phyloP scores from a whole-genome alignment of 2,888 invertebrate genomes.

The Meiosimyza platycephala region DNA sequence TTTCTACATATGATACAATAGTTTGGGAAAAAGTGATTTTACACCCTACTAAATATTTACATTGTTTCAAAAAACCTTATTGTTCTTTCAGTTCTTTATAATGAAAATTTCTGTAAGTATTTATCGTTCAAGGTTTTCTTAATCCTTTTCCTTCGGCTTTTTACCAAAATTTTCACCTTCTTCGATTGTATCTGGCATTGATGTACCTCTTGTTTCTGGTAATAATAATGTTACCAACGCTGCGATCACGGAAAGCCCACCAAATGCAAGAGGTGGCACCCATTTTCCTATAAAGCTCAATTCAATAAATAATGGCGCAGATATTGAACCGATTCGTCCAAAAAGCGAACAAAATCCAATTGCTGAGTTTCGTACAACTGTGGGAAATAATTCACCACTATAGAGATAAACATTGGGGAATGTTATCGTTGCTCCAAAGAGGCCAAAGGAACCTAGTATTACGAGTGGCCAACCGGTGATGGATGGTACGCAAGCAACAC shows the following conservation, averaged over 20 bases:
- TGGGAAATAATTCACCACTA: constrained; percentile 90
- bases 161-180: constrained; percentile 79
- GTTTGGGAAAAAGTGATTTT: no score
- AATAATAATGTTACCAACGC: constrained; percentile 75
- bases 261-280: constrained; percentile 81
- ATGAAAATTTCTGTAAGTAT: no score
- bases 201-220: constrained; percentile 71
- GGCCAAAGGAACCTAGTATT: constrained; percentile 77
- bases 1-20: no score
- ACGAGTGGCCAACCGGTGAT: constrained; percentile 71
- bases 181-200: constrained; percentile 82
- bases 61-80: no score
- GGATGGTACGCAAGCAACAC: constrained; percentile 75
- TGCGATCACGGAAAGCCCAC: constrained; percentile 76
- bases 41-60: no score
- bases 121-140: no score
- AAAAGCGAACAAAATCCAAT: constrained; percentile 88
- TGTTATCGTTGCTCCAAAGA: constrained; percentile 84
- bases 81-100: no score
- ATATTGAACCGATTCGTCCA: constrained; percentile 86
- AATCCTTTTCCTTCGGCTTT: constrained; percentile 39
- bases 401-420: constrained; percentile 90
- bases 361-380: constrained; percentile 87
- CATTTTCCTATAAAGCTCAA: constrained; percentile 64
- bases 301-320: constrained; percentile 82